Conservation (phyloP, 2,113 vertebrate species). For the Pogonocichla stellata region DNA sequence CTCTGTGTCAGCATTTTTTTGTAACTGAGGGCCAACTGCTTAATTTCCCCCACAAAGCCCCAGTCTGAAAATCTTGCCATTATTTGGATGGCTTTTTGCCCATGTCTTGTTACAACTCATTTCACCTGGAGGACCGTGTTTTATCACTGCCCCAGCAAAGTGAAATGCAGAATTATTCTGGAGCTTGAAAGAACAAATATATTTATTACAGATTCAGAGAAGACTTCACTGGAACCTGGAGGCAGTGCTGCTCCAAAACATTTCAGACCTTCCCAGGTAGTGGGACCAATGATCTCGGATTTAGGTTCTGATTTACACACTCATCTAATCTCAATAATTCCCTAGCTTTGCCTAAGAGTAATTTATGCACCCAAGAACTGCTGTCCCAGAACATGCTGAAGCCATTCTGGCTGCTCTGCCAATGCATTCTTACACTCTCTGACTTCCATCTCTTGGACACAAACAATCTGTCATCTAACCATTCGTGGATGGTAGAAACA, state of each 20-base stretch:
- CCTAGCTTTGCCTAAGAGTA: neutral
- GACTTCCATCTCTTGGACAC: neutral
- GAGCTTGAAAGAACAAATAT: neutral
- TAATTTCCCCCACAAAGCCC: neutral
- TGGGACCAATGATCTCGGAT: neutral
- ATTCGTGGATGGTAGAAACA: neutral
- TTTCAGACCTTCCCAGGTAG: neutral
- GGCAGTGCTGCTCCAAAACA: neutral
- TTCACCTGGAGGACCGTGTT: neutral
- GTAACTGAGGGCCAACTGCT: neutral
- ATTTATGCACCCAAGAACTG: neutral
- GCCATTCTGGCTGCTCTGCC: neutral
- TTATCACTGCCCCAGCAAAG: neutral
- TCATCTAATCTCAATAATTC: neutral
- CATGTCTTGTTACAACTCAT: neutral
- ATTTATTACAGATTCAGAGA: neutral
- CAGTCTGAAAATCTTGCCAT: neutral
- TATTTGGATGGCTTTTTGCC: neutral
- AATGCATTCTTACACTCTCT: neutral
- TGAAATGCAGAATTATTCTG: neutral
- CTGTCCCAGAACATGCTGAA: neutral
- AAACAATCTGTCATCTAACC: neutral
- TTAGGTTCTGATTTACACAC: neutral
- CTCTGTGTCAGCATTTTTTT: neutral
- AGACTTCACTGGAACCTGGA: neutral